A percentile compares a stretch with the other conserved stretches of the same genome.
These are phyloP conservation scores for Alosa sapidissima DNA, from an alignment of 2,797 vertebrate species.

Conservation along the genomic window DNA sequence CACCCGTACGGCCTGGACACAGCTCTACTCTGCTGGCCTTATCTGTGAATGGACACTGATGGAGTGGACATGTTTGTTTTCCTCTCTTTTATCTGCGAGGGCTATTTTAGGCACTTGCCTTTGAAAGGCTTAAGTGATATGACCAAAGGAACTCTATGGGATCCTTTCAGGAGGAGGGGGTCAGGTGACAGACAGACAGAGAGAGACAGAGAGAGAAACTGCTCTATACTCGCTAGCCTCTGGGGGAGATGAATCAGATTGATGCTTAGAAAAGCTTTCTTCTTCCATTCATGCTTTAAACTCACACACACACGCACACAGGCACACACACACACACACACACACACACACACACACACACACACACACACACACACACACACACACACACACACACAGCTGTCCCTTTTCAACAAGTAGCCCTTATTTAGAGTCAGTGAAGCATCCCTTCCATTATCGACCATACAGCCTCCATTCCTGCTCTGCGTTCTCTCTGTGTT, in stretches of 20 bases:
- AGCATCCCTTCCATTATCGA: neutral
- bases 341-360: conserved; percentile 9
- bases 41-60: neutral
- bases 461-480: neutral
- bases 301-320: conserved; percentile 12
- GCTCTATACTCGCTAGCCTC: neutral
- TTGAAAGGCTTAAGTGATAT: conserved; percentile 1
- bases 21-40: neutral
- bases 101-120: neutral
- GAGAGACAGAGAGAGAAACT: neutral
- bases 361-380: conserved; percentile 25
- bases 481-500: neutral
- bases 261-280: neutral
- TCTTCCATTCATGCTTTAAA: conserved; percentile 12
- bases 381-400: conserved; percentile 11
- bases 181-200: neutral
- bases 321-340: conserved; percentile 22
- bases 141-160: neutral
- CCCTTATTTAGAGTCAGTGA: neutral
- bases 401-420: neutral
- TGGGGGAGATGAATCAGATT: conserved; percentile 9
- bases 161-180: conserved; percentile 32
- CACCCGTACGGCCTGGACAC: neutral
- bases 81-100: neutral
- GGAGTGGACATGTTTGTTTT: neutral